phyloP scores from a whole-genome alignment of 2,797 vertebrate species.

The Pantherophis vulpinus region DNA sequence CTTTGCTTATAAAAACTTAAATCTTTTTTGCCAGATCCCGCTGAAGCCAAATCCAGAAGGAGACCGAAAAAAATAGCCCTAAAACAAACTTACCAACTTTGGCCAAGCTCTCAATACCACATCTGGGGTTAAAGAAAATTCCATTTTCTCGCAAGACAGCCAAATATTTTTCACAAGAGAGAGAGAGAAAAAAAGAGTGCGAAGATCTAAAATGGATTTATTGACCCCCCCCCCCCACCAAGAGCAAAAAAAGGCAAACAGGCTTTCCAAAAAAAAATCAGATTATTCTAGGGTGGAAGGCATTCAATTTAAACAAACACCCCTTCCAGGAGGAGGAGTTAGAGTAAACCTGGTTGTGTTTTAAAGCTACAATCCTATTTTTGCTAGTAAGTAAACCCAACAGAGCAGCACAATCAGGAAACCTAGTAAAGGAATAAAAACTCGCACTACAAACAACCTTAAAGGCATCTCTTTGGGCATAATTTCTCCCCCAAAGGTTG shows the following conservation, averaged over 20 bases:
- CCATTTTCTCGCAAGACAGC: not conserved
- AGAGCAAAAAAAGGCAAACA: not conserved
- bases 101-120: constrained; percentile 31
- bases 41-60: not conserved
- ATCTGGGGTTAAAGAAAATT: constrained; percentile 2
- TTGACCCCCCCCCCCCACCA: not conserved
- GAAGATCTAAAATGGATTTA: not conserved
- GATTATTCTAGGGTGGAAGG: not conserved
- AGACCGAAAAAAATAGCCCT: not conserved
- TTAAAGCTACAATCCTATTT: not conserved
- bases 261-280: not conserved
- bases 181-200: not conserved
- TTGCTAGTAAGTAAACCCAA: not conserved
- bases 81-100: constrained; percentile 36
- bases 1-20: not conserved
- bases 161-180: accelerated
- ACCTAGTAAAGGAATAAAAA: not conserved
- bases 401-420: not conserved
- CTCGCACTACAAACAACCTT: not conserved
- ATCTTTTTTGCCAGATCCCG: not conserved
- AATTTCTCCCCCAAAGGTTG: not conserved
- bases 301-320: constrained; percentile 5
- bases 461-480: not conserved
- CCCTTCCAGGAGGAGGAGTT: not conserved
- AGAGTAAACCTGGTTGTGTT: not conserved